Percentiles rank a stretch among this genome's conserved stretches.
These are phyloP conservation scores for Melitaea cinxia DNA, from an alignment of 1,140 invertebrate genomes.

Conservation along the genomic window DNA sequence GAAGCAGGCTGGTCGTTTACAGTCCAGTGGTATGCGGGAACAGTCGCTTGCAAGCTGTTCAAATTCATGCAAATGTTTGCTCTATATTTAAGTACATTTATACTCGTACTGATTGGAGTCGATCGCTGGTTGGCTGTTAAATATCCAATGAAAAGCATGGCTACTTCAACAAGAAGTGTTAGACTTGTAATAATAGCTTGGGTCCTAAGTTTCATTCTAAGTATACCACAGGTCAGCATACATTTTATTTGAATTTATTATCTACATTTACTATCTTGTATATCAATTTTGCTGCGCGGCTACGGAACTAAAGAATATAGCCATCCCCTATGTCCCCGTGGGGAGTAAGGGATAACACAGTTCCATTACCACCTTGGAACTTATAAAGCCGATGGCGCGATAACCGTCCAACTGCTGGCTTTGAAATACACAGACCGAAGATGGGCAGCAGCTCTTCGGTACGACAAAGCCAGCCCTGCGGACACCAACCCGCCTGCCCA, in stretches of 20 bases:
- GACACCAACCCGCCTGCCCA: too few relatives aligned
- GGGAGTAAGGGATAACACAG: too few relatives aligned
- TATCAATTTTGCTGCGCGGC: conserved; percentile 23
- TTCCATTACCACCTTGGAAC: too few relatives aligned
- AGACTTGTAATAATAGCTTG: conserved; percentile 85
- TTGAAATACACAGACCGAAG: too few relatives aligned
- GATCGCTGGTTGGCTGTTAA: conserved; percentile 91
- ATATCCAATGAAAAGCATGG: conserved; percentile 89
- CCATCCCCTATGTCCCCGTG: too few relatives aligned
- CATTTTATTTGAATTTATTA: not conserved
- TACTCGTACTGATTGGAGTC: conserved; percentile 90
- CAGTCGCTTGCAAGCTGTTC: conserved; percentile 89
- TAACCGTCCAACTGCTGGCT: too few relatives aligned
- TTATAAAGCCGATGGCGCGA: too few relatives aligned
- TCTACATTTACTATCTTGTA: not conserved
- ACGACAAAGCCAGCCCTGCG: too few relatives aligned
- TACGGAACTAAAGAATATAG: too few relatives aligned
- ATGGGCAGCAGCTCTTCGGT: too few relatives aligned
- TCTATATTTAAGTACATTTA: conserved; percentile 91
- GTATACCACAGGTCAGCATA: conserved; percentile 90
- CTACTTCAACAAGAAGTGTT: conserved; percentile 84
- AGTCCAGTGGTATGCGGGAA: conserved; percentile 90
- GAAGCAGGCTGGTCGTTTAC: conserved; percentile 91
- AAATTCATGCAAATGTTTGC: conserved; percentile 92
- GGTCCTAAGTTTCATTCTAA: conserved; percentile 87